Conservation (phyloP, 1,140 invertebrate species). For the Lethrus apterus region DNA sequence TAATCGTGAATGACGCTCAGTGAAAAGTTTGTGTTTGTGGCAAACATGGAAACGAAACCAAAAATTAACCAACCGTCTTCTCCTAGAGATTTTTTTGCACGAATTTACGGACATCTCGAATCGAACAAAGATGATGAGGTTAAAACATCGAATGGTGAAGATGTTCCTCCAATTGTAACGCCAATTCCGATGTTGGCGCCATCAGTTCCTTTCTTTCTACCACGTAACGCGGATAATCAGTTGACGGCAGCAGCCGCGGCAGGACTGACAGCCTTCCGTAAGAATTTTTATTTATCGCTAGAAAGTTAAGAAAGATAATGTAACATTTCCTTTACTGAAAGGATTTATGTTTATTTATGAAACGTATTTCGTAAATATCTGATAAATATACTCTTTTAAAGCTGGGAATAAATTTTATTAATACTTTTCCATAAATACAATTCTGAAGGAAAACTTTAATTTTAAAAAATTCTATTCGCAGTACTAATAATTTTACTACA, state of each 20-base stretch:
- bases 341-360: too few relatives aligned
- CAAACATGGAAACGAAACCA: slow-evolving; percentile 21
- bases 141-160: slow-evolving; percentile 2
- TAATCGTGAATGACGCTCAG: background rate
- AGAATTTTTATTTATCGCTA: too few relatives aligned
- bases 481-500: too few relatives aligned
- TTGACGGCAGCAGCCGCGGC: slow-evolving; percentile 45
- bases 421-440: too few relatives aligned
- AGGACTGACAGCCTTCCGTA: slow-evolving; percentile 55
- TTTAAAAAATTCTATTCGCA: too few relatives aligned
- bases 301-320: too few relatives aligned
- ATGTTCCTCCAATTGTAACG: slow-evolving; percentile 18
- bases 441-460: too few relatives aligned
- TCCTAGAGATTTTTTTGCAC: slow-evolving; percentile 57
- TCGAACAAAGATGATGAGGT: slow-evolving; percentile 28
- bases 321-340: too few relatives aligned
- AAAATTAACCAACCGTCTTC: slow-evolving; percentile 52
- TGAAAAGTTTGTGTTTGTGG: background rate
- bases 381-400: too few relatives aligned
- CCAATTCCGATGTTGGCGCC: slow-evolving; percentile 34
- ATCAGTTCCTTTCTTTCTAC: slow-evolving; percentile 37
- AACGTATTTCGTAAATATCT: too few relatives aligned
- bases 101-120: slow-evolving; percentile 57
- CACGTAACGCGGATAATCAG: slow-evolving; percentile 39
- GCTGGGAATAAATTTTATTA: too few relatives aligned